These are phyloP conservation scores for Lacanobia wlatinum DNA, from an alignment of 2,888 invertebrate species.

Conservation along the genomic window DNA sequence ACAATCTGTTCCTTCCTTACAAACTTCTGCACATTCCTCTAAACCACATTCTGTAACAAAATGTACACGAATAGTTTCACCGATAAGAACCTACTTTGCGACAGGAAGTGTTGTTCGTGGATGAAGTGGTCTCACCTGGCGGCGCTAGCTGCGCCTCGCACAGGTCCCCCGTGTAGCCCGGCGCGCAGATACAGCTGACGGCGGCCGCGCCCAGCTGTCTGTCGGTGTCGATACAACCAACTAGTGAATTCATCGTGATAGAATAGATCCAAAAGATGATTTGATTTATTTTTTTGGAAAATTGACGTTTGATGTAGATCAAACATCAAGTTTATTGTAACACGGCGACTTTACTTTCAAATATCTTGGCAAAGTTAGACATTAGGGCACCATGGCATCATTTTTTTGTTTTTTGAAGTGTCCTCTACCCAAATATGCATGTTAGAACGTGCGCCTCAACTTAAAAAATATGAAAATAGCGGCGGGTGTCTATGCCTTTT, in stretches of 20 bases:
- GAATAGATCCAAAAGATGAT: not conserved
- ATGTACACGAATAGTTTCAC: not conserved
- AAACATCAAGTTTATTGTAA: too few relatives aligned
- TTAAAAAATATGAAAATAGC: too few relatives aligned
- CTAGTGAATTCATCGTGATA: not conserved
- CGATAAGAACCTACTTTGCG: not conserved
- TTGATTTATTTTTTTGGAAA: not conserved
- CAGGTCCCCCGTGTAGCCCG: slow-evolving; percentile 92
- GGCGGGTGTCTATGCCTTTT: too few relatives aligned
- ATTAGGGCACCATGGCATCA: too few relatives aligned
- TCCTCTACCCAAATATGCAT: too few relatives aligned
- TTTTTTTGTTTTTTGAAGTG: too few relatives aligned
- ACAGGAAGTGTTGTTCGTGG: not conserved
- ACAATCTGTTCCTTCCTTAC: slow-evolving; percentile 76
- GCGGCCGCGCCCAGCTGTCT: slow-evolving; percentile 95
- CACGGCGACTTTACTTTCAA: too few relatives aligned
- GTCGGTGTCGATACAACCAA: slow-evolving; percentile 77
- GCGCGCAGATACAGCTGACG: slow-evolving; percentile 93
- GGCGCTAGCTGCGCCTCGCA: slow-evolving; percentile 92
- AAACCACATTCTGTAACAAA: slow-evolving; percentile 82
- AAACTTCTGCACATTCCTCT: slow-evolving; percentile 84
- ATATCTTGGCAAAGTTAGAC: too few relatives aligned
- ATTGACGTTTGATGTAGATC: too few relatives aligned
- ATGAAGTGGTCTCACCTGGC: slow-evolving; percentile 76
- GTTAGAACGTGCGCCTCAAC: too few relatives aligned